phyloP scores from a whole-genome alignment of 2,888 invertebrate species.

The Serrognathus titanus region DNA sequence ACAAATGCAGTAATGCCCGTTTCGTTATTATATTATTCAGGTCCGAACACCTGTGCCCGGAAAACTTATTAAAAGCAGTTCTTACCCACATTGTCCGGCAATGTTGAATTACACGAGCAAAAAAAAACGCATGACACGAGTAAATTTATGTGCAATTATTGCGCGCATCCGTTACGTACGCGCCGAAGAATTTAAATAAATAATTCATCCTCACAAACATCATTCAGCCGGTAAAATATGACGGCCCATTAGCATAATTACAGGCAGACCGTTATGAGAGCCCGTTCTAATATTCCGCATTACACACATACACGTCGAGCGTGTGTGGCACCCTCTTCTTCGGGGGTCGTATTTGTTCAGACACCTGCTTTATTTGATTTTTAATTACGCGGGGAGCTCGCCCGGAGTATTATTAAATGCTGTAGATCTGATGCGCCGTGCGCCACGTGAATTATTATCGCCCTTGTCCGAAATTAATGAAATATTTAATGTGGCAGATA shows the following conservation, averaged over 20 bases:
- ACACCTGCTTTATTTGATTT: slow-evolving; percentile 35
- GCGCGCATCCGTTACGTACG: neutral
- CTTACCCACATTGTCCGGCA: too few relatives aligned
- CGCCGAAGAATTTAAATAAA: neutral
- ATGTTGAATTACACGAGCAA: too few relatives aligned
- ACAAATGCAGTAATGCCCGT: too few relatives aligned
- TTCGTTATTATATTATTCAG: too few relatives aligned
- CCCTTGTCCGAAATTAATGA: slow-evolving; percentile 13
- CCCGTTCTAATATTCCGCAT: neutral
- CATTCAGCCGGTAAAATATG: neutral
- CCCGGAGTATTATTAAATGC: slow-evolving; percentile 7
- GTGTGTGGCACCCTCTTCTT: neutral
- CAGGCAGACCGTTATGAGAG: neutral
- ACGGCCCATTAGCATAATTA: neutral
- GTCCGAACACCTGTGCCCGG: too few relatives aligned
- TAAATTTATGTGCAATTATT: neutral
- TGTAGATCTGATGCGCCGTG: slow-evolving; percentile 2
- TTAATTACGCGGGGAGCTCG: slow-evolving; percentile 26
- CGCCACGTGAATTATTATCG: neutral
- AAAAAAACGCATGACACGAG: too few relatives aligned
- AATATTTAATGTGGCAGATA: slow-evolving; percentile 17
- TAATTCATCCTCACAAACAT: neutral
- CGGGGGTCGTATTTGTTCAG: slow-evolving; percentile 20
- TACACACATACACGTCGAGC: neutral
- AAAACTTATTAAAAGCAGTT: too few relatives aligned